Base-by-base conservation (phyloP, 2,113 vertebrate species). In the Sterrhoptilus dennistouni region DNA sequence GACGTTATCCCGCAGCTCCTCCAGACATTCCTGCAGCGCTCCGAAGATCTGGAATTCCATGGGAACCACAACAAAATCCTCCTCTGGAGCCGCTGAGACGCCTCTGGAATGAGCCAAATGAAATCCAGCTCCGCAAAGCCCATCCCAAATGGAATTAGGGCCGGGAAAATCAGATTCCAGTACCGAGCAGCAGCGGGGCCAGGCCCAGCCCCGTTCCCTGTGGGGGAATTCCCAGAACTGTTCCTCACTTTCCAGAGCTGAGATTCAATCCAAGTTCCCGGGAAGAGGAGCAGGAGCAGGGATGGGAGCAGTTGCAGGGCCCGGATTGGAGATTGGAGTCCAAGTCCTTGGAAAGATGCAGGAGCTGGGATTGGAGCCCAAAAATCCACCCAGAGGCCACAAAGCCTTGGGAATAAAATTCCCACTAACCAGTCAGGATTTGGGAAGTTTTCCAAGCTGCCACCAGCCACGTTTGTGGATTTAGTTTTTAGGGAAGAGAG, bases 141-240 rank as follows among this genome's bases (percentile, higher is more conserved):
- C 81, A 71, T 53, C 86, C 49, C 38, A 92, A 96, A 96, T 89
- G 86, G 7, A 9, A 96, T 97, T 96, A 97, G 78, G 7, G 83
- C 61, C 24, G 29, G 75, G 75, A 54, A 71, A 87, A 95, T 91
- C 72, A 95, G 69, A 92, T 71, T 96, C 47, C 35, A 18, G 92
- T 28, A 21, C 21, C 5, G 25, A 75, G 10, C 16, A 5, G 76
- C 60, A 16, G 21, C 5, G 1, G 77, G 66, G 36, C 44, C 11
- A 0, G 24, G 64, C 80, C 90, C 81, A 21, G 42, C 24, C 28
- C 38, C 27, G 0, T 5, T 42, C 78, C 92, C 78, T 7, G 61
- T 0, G 14, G 94, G 65, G 77, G 61, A 91, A 27, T 45, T 56
- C 83, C 60, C 75, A 9, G 68, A 42, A 31, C 80, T 7, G 2